Base-by-base conservation (phyloP, 2,113 vertebrate species). In the Kryptolebias marmoratus region DNA sequence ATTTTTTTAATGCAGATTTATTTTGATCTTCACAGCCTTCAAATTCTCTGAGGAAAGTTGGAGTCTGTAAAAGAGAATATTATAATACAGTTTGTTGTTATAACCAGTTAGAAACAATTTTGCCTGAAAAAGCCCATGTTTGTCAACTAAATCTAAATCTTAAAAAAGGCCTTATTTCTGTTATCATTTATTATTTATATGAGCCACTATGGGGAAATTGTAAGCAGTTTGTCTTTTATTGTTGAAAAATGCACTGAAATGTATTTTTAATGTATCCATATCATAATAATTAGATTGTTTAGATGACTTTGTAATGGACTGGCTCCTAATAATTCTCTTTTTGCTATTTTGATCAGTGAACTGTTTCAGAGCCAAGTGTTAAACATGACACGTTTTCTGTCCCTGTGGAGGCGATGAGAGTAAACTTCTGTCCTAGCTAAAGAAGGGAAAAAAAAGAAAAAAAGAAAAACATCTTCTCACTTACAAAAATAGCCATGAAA, bases 311-410 rank as follows among this genome's bases (percentile, higher is more conserved):
- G 28, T 59, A 16, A 31, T 47, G 16, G 16, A 18, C 0, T 3
- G 63, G 30, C 53, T 56, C 13, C 59, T 9, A 42, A 10, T 42
- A 1, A 8, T 42, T 69, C 30, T 64, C 13, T 67, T 58, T 63
- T 83, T 47, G 48, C 50, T 22, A 10, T 61, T 71, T 75, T 54
- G 36, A 58, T 85, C 68, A 73, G 55, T 27, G 16, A 74, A 48
- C 14, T 16, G 62, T 81, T 86, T 75, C 36, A 57, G 69, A 77
- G 77, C 60, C 71, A 64, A 50, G 54, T 16, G 57, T 49, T 73
- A 50, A 73, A 39, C 49, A 14, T 69, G 58, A 73, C 65, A 27
- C 8, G 14, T 70, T 68, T 47, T 44, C 30, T 39, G 16, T 64
- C 39, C 9, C 50, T 1, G 27, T 49, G 60, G 67, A 81, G 64